Evolutionary conservation across 2,888 invertebrate species (phyloP).

Genomic region (Drosophila melanosoma): DNA sequence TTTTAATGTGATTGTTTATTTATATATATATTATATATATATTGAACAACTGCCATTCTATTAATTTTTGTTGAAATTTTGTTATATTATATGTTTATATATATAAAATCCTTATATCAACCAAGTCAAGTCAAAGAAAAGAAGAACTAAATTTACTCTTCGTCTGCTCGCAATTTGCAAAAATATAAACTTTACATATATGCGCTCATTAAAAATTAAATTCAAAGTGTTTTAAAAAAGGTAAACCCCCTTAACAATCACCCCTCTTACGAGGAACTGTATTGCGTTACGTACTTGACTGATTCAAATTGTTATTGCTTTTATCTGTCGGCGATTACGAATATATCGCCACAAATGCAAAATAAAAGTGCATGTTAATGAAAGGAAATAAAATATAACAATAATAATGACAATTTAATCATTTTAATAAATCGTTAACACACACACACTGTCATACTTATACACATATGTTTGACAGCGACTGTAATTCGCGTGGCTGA

Average conservation of each 20-base stretch:
- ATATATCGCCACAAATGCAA: conserved; percentile 14
- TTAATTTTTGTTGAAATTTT: too few species aligned
- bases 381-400: conserved; percentile 3
- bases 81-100: background rate
- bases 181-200: background rate
- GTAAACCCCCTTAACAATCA: background rate
- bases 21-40: background rate
- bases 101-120: background rate
- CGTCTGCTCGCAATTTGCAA: background rate
- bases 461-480: conserved; percentile 22
- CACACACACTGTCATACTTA: background rate
- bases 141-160: background rate
- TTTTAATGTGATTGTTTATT: background rate
- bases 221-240: background rate
- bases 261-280: background rate
- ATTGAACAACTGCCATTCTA: background rate
- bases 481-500: conserved; percentile 61
- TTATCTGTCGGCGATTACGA: conserved; percentile 10
- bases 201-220: background rate
- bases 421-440: conserved; percentile 22
- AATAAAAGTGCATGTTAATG: conserved; percentile 1
- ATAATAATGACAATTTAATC: conserved; percentile 18
- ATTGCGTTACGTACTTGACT: background rate
- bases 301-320: conserved; percentile 5
- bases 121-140: background rate